Base-by-base conservation (phyloP, 2,888 invertebrate species). In the Formica aserva region DNA sequence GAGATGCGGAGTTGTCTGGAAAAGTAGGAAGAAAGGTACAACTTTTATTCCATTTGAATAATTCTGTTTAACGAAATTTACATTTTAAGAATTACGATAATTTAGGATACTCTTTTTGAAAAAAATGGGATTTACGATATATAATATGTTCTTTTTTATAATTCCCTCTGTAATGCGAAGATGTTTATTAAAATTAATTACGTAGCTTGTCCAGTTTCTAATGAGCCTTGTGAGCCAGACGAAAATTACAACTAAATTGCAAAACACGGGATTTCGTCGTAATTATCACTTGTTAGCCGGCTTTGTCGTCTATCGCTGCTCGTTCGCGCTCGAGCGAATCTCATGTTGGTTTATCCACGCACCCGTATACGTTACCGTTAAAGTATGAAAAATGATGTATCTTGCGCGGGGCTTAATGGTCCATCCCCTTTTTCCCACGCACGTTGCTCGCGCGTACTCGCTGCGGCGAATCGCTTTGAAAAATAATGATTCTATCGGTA, bases 301-400 rank as follows among this genome's bases (percentile, higher is more conserved):
- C 76, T 15, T 52, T 83, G 83, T 83, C 85, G 63, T 84, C 86
- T 87, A 85, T 88, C 86, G 71, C 38, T 74, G 71, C 77, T 71
- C 74, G 82, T n/a, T 75, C 41, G 41, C 63, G 29, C 62, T 29
- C 65, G 29, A 63, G 41, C 41, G 75, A 65, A 65, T 76, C 45
- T 76, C 66, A 48, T 65, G 66, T 76, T 38, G 66, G 78, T 87
- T 85, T 89, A 88, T 88, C 84, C 89, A 86, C 77, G 84, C 82
- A 55, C 65, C 71, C 82, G 76, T 85, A 86, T 89, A 86, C 86
- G 88, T 88, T 89, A 87, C 83, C 88, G 88, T 87, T 89, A 87
- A 89, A 89, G 86, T 89, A 88, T 85, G 89, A 89, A 89, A 89
- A 77, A 77, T 89, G 89, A 89, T 81, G 86, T 86, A 89, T 89